Percentiles rank a stretch among this genome's conserved stretches.
phyloP scores from a whole-genome alignment of 2,797 vertebrate genomes.

The Premnoplex brunnescens region DNA sequence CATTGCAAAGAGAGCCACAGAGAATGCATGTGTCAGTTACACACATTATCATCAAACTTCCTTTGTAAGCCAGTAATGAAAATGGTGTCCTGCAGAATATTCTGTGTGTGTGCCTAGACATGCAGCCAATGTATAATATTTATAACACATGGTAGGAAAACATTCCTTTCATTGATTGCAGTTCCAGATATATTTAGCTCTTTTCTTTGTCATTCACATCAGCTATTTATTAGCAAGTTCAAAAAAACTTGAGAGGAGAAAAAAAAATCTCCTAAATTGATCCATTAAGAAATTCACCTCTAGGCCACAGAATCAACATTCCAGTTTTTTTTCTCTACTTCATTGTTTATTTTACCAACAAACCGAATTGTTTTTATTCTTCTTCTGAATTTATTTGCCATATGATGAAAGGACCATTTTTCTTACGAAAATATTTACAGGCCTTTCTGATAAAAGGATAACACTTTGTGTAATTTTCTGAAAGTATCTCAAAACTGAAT shows the following conservation, averaged over 20 bases:
- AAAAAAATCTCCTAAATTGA: neutral
- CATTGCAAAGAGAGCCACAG: neutral
- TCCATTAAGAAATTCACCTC: neutral
- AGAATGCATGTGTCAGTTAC: neutral
- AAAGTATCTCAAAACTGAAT: neutral
- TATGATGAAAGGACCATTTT: neutral
- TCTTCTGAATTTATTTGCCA: neutral
- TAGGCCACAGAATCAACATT: neutral
- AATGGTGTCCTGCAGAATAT: accelerated
- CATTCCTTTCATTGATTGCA: neutral
- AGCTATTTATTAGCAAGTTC: neutral
- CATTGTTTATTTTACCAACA: neutral
- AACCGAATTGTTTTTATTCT: neutral
- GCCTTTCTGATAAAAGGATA: neutral
- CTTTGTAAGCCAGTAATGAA: neutral
- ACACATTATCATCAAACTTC: neutral
- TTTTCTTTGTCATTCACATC: neutral
- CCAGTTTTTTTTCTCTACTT: neutral
- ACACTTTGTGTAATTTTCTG: neutral
- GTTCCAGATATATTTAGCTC: neutral
- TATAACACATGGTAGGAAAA: neutral
- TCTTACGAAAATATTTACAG: neutral
- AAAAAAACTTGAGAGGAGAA: neutral
- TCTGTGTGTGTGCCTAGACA: neutral
- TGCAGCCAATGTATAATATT: neutral